These are phyloP conservation scores for Brachyopa scutellaris DNA, from an alignment of 2,888 invertebrate species.

Conservation along the genomic window DNA sequence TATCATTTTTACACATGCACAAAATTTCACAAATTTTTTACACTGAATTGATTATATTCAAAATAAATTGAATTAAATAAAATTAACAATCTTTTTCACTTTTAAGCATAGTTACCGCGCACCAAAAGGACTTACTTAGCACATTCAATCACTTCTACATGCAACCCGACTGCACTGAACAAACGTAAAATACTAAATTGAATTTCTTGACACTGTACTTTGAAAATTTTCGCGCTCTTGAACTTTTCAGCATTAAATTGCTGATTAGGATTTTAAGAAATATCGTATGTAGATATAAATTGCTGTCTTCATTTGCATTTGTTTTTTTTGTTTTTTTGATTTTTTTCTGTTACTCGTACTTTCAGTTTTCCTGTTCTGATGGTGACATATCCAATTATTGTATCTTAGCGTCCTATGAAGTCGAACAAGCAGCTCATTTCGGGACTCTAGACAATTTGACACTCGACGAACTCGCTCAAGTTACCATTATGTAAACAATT, in stretches of 20 bases:
- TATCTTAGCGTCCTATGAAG: not conserved
- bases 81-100: not conserved
- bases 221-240: constrained; percentile 37
- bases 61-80: not conserved
- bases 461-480: constrained; percentile 47
- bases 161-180: constrained; percentile 15
- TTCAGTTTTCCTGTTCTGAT: not conserved
- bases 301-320: constrained; percentile 1
- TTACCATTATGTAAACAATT: constrained; percentile 67
- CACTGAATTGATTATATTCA: no score
- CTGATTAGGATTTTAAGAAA: constrained; percentile 41
- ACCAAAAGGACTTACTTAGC: not conserved
- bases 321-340: not conserved
- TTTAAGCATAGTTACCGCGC: not conserved
- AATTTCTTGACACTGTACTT: constrained; percentile 39
- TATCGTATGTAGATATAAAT: not conserved
- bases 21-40: no score
- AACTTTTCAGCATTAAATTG: constrained; percentile 27
- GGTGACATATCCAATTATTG: no score
- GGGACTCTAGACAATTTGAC: constrained; percentile 53
- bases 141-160: not conserved
- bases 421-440: constrained; percentile 6
- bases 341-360: no score
- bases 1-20: no score
- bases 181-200: constrained; percentile 36